Conservation (phyloP, 2,797 vertebrate species). For the Danio aesculapii region DNA sequence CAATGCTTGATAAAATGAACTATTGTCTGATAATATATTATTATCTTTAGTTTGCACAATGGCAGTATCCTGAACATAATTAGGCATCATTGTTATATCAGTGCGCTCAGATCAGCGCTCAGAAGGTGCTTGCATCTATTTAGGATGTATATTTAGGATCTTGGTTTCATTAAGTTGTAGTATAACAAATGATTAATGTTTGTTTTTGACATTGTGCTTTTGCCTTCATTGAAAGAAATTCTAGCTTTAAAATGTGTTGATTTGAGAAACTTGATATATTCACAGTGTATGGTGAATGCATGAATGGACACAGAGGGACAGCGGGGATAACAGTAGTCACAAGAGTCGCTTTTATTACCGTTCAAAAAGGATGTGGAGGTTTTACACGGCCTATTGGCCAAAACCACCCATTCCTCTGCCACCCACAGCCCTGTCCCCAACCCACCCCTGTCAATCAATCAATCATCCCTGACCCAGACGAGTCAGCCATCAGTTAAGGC, state of each 20-base stretch:
- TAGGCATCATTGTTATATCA: too few species aligned
- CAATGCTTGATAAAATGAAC: too few species aligned
- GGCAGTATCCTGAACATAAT: neutral
- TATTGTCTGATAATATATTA: too few species aligned
- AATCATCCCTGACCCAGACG: constrained; percentile 40
- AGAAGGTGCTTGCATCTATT: too few species aligned
- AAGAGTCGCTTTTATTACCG: constrained; percentile 54
- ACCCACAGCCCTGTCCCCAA: constrained; percentile 27
- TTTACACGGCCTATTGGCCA: constrained; percentile 37
- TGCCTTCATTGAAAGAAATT: too few species aligned
- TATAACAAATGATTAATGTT: neutral
- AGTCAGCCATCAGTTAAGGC: constrained; percentile 28
- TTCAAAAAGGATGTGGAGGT: constrained; percentile 35
- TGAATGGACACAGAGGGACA: neutral
- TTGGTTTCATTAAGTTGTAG: too few species aligned
- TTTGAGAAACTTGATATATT: neutral
- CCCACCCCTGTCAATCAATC: constrained; percentile 46
- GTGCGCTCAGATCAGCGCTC: too few species aligned
- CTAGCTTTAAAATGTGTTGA: neutral
- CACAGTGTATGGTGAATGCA: neutral
- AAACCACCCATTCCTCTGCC: constrained; percentile 2
- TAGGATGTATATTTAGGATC: too few species aligned
- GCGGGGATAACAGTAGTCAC: constrained; percentile 31
- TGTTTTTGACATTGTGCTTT: too few species aligned
- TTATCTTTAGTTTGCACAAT: neutral